Base-by-base conservation (phyloP, 2,888 invertebrate genomes). In the Volucella bombylans region DNA sequence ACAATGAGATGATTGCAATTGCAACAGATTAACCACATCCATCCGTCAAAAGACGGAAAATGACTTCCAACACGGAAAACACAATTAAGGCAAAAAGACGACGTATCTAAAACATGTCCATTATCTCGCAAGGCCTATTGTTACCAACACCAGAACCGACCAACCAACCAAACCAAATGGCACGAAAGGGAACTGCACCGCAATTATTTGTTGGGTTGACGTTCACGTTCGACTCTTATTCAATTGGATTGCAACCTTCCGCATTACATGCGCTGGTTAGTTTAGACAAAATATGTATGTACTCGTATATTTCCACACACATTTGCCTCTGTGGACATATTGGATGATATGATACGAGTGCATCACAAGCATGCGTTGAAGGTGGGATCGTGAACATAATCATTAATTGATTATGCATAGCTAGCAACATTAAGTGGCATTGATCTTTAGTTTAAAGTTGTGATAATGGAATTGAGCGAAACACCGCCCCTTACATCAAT, bases 161-260 rank as follows among this genome's bases (percentile, higher is more conserved):
- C 4, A 31, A 31, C 31, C 31, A 31, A 31, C 31, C 6, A 31
- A 6, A 65, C 45, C 31, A 55, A 79, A 52, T 65, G 52, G 23
- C 65, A 69, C 43, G 80, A 68, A 76, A 76, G 76, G 76, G 69
- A 81, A 69, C 69, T 81, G 57, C 68, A 39, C 50, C 54, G 50
- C 38, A 57, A 80, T 74, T 74, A 62, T 68, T 74, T n/a, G 55
- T 45, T 55, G 14, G 55, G 68, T 68, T 74, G 68, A 74, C 50
- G 74, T 64, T 74, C 47, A 74, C 50, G 74, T 69, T 74, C 47
- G 45, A 76, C 61, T 43, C 43, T 69, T 81, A 65, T 57, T 81
- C 69, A 81, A 81, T 80, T 80, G 68, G 64, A 50, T 59, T 69
- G 69, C 81, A 69, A 31, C 62, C 76, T 81, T 81, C 81, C 81